Base-by-base conservation (phyloP, 2,797 vertebrate genomes). In the Mergus octosetaceus region DNA sequence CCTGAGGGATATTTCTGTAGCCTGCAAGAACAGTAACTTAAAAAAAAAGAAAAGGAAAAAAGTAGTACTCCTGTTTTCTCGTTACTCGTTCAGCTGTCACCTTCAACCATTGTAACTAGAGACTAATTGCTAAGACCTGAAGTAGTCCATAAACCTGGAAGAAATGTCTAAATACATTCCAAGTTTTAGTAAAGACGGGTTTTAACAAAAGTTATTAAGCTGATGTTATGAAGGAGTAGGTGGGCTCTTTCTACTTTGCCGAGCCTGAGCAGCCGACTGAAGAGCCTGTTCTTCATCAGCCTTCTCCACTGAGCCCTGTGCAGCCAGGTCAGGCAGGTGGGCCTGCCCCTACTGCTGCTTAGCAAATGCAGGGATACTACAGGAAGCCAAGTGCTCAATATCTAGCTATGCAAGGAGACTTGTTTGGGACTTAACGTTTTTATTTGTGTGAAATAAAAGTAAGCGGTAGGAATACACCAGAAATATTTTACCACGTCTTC, bases 201-300 rank as follows among this genome's bases (percentile, higher is more conserved):
- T 97, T 92, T 94, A 87, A 90, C 75, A 93, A 68, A 83, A 76
- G 43, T 84, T 78, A 85, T 94, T 95, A 95, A 96, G 86, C 72
- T 94, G 94, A 76, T 89, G 13, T 68, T 57, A 5, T 36, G 18
- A 58, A 38, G 91, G 93, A 93, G 87, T 92, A 90, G 93, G 94
- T 89, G 93, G 92, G 65, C 39, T 45, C 38, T 82, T 95, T 96
- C 53, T 89, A 81, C 82, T 87, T 97, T 95, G 89, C 84, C 76
- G 77, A 96, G 88, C 85, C 91, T 27, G 75, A 76, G 21, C 24
- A 76, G 94, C 75, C 53, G 51, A 77, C 94, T 93, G 51, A 93
- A 81, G 84, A 73, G 76, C 95, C 66, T 86, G 90, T 57, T 78
- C 20, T 57, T 81, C 20, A 16, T 83, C 14, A 80, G 36, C 76